A percentile compares a stretch with the other conserved stretches of the same genome.
Evolutionary conservation across 2,888 invertebrate species (phyloP).

Genomic region (Invenusta paracnida): DNA sequence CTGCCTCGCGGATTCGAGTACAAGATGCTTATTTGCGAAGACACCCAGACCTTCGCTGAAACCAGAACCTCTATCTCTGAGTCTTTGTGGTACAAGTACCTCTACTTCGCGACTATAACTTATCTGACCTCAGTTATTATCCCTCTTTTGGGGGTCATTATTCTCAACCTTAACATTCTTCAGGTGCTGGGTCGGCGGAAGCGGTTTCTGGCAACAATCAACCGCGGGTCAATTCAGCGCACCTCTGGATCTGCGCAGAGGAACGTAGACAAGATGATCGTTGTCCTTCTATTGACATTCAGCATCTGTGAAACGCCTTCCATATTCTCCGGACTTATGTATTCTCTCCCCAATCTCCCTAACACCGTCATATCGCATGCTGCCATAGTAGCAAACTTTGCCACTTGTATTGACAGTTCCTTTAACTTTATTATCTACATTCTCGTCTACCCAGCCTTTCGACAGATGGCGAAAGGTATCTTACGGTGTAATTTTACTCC

Average conservation of each 20-base stretch:
- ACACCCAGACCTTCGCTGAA: background rate
- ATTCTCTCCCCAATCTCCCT: background rate
- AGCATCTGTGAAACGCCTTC: background rate
- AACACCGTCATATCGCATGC: background rate
- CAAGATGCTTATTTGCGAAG: background rate
- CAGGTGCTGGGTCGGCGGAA: background rate
- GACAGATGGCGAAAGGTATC: background rate
- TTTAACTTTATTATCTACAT: constrained; percentile 20
- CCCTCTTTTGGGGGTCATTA: background rate
- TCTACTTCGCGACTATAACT: background rate
- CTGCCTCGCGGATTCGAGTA: constrained; percentile 20
- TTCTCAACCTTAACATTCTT: background rate
- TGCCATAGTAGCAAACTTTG: background rate
- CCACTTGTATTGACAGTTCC: constrained; percentile 24
- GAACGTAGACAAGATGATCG: constrained; percentile 3
- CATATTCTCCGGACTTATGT: background rate
- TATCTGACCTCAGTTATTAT: background rate
- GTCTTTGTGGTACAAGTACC: background rate
- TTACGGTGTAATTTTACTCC: background rate
- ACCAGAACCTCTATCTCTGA: background rate
- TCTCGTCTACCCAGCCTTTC: constrained; percentile 16
- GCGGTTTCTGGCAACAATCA: constrained; percentile 1
- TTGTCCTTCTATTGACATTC: constrained; percentile 16
- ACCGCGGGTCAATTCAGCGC: background rate
- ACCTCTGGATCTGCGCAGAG: background rate